A percentile compares a stretch with the other conserved stretches of the same genome.
Evolutionary conservation across 1,140 invertebrate species (phyloP).

Genomic region (Sweltsa coloradensis): DNA sequence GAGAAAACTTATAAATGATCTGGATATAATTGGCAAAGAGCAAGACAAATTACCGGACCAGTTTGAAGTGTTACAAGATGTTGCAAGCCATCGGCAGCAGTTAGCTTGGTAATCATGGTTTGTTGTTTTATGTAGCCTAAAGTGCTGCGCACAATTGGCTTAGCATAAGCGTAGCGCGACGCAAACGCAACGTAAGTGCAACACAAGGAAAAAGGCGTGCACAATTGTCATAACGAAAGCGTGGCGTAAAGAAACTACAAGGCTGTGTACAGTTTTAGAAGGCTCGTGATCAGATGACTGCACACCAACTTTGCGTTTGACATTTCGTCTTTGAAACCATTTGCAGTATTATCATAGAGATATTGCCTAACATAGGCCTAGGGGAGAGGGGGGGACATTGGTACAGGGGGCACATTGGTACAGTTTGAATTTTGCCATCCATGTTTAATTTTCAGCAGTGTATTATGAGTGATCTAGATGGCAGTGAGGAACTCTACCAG

Average conservation of each 20-base stretch:
- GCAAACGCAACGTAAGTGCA: background rate
- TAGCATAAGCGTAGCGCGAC: background rate
- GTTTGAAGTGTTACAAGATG: constrained; percentile 42
- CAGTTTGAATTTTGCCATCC: too few relatives aligned
- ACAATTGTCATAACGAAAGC: background rate
- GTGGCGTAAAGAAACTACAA: background rate
- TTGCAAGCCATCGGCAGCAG: constrained; percentile 53
- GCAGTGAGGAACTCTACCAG: too few relatives aligned
- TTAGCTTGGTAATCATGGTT: constrained; percentile 35
- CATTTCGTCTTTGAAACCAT: too few relatives aligned
- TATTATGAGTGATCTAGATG: too few relatives aligned
- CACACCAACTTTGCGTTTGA: too few relatives aligned
- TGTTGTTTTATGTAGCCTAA: background rate
- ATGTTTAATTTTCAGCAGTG: too few relatives aligned
- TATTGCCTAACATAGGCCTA: too few relatives aligned
- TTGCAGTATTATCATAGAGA: too few relatives aligned
- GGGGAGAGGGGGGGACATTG: too few relatives aligned
- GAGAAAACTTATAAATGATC: constrained; percentile 50
- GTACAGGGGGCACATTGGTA: too few relatives aligned
- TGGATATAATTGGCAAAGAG: constrained; percentile 47
- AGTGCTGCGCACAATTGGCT: background rate
- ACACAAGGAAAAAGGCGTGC: too few relatives aligned
- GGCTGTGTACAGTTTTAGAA: background rate
- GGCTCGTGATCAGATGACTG: too few relatives aligned
- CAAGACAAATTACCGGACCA: constrained; percentile 46